Evolutionary conservation across 2,113 vertebrate species (phyloP).

Genomic region (Hipposideros armiger): DNA sequence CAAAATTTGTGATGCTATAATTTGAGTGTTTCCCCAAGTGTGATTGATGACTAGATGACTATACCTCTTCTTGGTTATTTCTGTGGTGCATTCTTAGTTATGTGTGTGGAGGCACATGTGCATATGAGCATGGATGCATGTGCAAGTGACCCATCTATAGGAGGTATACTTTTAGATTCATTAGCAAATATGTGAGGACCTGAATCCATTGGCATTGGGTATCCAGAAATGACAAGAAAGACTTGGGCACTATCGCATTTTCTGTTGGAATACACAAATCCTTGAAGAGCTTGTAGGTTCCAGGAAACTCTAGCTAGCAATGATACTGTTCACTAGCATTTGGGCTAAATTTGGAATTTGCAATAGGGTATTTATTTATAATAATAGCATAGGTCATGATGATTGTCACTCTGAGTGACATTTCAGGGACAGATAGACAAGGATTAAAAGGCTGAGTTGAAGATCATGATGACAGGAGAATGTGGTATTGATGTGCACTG

Average conservation of each 20-base stretch:
- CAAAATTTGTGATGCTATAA: background rate
- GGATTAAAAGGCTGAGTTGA: background rate
- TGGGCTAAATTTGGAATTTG: background rate
- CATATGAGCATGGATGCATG: accelerated
- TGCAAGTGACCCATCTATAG: background rate
- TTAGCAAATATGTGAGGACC: background rate
- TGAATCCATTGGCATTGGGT: background rate
- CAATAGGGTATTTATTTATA: background rate
- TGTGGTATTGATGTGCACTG: background rate
- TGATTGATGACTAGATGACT: background rate
- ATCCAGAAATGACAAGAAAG: background rate
- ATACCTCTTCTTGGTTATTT: background rate
- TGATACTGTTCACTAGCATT: background rate
- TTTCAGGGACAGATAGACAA: background rate
- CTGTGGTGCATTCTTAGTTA: background rate
- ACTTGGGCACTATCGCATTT: background rate
- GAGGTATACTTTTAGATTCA: background rate
- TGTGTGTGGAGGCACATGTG: accelerated
- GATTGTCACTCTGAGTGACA: background rate
- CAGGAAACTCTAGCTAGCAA: background rate
- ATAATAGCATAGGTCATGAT: background rate
- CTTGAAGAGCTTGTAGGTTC: background rate
- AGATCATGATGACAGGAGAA: background rate
- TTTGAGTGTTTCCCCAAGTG: background rate
- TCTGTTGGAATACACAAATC: background rate